A percentile compares a stretch with the other conserved stretches of the same genome.
phyloP scores from a whole-genome alignment of 2,113 vertebrate species.

The Tachycineta bicolor region DNA sequence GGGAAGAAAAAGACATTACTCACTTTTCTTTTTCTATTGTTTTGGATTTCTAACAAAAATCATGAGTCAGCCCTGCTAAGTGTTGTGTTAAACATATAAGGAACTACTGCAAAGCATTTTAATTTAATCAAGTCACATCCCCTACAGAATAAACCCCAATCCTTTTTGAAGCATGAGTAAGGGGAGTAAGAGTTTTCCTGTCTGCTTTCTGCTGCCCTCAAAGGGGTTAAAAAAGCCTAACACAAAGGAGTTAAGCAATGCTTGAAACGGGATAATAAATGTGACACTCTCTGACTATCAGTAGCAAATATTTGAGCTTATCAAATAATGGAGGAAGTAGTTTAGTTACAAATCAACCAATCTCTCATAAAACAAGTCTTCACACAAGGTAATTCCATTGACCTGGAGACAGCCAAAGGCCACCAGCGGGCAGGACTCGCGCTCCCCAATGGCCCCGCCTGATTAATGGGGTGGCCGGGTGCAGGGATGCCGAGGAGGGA shows the following conservation, averaged over 20 bases:
- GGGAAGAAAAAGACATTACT: not conserved
- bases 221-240: constrained; percentile 70
- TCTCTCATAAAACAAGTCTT: constrained; percentile 83
- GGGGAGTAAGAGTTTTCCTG: not conserved
- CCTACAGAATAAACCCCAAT: not conserved
- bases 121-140: not conserved
- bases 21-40: not conserved
- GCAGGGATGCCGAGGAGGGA: constrained; percentile 38
- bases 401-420: constrained; percentile 81
- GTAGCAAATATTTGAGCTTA: constrained; percentile 88
- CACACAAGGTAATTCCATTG: constrained; percentile 79
- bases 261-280: constrained; percentile 78
- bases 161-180: not conserved
- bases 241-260: constrained; percentile 73
- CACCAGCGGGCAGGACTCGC: constrained; percentile 71
- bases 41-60: not conserved
- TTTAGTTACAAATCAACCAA: constrained; percentile 88
- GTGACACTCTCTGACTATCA: constrained; percentile 83
- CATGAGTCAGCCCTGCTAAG: not conserved
- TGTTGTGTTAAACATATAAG: not conserved
- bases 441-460: constrained; percentile 47
- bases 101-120: not conserved
- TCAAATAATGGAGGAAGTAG: constrained; percentile 85
- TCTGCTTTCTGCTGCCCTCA: not conserved
- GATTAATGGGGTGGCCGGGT: constrained; percentile 78